Evolutionary conservation across 1,140 invertebrate genomes (phyloP).

Genomic region (Drosophila lacteicornis): DNA sequence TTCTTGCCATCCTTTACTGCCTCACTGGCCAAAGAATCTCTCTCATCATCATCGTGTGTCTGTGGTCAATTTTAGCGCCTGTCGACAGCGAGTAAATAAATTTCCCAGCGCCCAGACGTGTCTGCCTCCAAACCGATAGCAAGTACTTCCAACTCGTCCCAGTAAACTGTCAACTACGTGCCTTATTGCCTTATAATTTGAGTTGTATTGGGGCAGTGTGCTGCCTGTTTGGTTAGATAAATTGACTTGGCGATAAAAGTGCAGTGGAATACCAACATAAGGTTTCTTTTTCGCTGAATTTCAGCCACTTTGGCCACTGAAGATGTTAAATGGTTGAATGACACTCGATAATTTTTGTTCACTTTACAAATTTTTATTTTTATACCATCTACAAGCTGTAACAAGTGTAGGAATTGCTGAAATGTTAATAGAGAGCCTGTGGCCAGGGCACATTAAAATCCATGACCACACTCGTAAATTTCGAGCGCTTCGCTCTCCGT

Average conservation of each 20-base stretch:
- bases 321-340: slow-evolving; percentile 33
- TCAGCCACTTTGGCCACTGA: neutral
- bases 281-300: neutral
- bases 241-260: slow-evolving; percentile 73
- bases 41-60: slow-evolving; percentile 27
- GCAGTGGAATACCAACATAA: slow-evolving; percentile 25
- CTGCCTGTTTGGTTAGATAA: slow-evolving; percentile 41
- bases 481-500: slow-evolving; percentile 10
- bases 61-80: slow-evolving; percentile 57
- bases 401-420: slow-evolving; percentile 20
- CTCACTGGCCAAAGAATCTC: slow-evolving; percentile 12
- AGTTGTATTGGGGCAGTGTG: slow-evolving; percentile 46
- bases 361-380: slow-evolving; percentile 21
- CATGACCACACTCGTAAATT: slow-evolving; percentile 45
- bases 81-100: slow-evolving; percentile 63
- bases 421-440: slow-evolving; percentile 33
- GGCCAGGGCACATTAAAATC: slow-evolving; percentile 27
- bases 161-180: slow-evolving; percentile 59
- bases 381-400: slow-evolving; percentile 8
- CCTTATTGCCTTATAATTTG: slow-evolving; percentile 73
- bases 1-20: slow-evolving; percentile 7
- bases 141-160: slow-evolving; percentile 12
- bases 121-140: slow-evolving; percentile 37
- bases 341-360: slow-evolving; percentile 32
- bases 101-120: slow-evolving; percentile 63